phyloP scores from a whole-genome alignment of 1,140 invertebrate genomes.

The Trinorchestia longiramus region DNA sequence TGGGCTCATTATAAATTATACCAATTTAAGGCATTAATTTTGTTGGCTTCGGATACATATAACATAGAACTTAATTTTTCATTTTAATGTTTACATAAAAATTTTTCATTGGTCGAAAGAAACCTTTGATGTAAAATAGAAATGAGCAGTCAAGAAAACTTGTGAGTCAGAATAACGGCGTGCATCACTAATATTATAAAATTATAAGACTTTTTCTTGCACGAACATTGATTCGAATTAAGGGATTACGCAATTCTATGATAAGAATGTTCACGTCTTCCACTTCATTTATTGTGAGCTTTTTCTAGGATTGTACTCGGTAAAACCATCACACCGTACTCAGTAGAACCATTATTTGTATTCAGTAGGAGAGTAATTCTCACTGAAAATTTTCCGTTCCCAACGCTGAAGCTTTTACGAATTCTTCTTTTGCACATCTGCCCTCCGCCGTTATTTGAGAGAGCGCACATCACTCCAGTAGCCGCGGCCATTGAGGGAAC shows the following conservation, averaged over 20 bases:
- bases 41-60: too few species aligned
- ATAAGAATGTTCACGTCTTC: background rate
- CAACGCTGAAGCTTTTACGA: background rate
- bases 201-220: background rate
- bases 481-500: slow-evolving; percentile 13
- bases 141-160: background rate
- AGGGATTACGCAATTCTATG: background rate
- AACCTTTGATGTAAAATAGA: background rate
- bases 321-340: background rate
- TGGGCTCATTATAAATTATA: too few species aligned
- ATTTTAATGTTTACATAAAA: too few species aligned
- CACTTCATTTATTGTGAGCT: background rate
- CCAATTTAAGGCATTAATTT: too few species aligned
- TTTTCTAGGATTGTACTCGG: background rate
- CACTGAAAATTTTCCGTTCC: background rate
- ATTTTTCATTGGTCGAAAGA: background rate
- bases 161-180: background rate
- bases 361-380: background rate
- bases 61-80: too few species aligned
- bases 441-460: background rate
- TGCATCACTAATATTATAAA: background rate
- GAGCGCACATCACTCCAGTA: background rate
- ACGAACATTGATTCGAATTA: background rate
- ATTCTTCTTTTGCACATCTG: background rate
- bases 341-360: background rate